Conservation (phyloP, 2,113 vertebrate genomes). For the Cygnus buccinator region DNA sequence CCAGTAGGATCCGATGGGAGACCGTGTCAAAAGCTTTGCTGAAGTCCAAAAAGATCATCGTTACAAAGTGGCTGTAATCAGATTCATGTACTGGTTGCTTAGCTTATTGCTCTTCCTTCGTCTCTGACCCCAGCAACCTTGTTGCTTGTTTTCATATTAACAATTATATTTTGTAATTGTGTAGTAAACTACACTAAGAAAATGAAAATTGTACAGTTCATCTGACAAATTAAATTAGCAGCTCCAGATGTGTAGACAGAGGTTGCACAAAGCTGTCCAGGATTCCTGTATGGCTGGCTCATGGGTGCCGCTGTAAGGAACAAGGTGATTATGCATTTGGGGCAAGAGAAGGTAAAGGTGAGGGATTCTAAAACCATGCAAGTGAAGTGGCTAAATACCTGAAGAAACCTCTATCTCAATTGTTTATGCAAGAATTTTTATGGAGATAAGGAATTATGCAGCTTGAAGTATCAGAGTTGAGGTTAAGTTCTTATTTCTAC, state of each 20-base stretch:
- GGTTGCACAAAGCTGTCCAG: neutral
- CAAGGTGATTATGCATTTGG: neutral
- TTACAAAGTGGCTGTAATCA: neutral
- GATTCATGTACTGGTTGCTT: neutral
- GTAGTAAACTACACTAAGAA: neutral
- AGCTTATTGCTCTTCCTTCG: neutral
- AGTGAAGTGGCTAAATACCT: neutral
- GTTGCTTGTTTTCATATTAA: neutral
- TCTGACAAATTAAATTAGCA: neutral
- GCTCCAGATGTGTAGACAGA: neutral
- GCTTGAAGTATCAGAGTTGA: neutral
- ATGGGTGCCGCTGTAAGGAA: neutral
- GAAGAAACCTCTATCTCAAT: neutral
- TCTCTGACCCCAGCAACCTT: neutral
- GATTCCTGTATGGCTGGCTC: neutral
- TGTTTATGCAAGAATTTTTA: neutral
- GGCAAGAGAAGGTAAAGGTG: neutral
- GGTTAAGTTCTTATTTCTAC: neutral
- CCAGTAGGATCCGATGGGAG: too few relatives aligned
- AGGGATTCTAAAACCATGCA: neutral
- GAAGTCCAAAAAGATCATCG: neutral
- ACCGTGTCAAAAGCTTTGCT: too few relatives aligned
- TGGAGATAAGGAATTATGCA: neutral
- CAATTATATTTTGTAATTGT: neutral
- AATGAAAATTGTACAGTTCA: neutral